Evolutionary conservation across 92 coral and sea anemone species (phyloP), one percentile per base, ranked within the genome.

Genomic region (Siderastrea radians): DNA sequence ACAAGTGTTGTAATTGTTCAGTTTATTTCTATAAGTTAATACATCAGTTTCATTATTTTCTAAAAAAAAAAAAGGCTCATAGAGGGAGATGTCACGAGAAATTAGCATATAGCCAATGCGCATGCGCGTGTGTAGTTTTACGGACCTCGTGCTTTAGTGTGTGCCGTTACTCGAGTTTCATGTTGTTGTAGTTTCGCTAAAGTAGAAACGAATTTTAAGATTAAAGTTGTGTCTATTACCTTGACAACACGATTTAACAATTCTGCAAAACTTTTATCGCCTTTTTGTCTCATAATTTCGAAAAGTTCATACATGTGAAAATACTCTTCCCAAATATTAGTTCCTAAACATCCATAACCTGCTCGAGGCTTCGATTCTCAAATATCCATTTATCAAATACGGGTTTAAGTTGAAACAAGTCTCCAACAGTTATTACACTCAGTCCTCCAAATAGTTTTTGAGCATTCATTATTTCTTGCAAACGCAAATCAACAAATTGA

Each of bases 191-290:
- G n/a, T n/a, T n/a, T n/a, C n/a, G n/a, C n/a, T n/a, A n/a, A n/a
- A n/a, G n/a, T n/a, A n/a, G n/a, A n/a, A n/a, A n/a, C n/a, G n/a
- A n/a, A n/a, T n/a, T n/a, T n/a, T n/a, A n/a, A n/a, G n/a, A n/a
- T n/a, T n/a, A n/a, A n/a, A n/a, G n/a, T n/a, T n/a, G n/a, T n/a
- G n/a, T n/a, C n/a, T n/a, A n/a, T n/a, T n/a, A n/a, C n/a, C n/a
- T n/a, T n/a, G n/a, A n/a, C n/a, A n/a, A n/a, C n/a, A n/a, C 96
- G 94, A 71, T 93, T 93, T 4, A 93, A 84, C 47, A 94, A 73
- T 86, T 94, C 93, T 81, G 97, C 95, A 93, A 93, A 89, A 1
- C 58, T 46, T 55, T 87, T 91, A 46, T 93, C 94, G 77, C 91
- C 96, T 78, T 88, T 94, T 64, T 94, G 94, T 62, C 96, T 91